A percentile compares a stretch with the other conserved stretches of the same genome.
Evolutionary conservation across 2,888 invertebrate genomes (phyloP).

Genomic region (Elegia similella): DNA sequence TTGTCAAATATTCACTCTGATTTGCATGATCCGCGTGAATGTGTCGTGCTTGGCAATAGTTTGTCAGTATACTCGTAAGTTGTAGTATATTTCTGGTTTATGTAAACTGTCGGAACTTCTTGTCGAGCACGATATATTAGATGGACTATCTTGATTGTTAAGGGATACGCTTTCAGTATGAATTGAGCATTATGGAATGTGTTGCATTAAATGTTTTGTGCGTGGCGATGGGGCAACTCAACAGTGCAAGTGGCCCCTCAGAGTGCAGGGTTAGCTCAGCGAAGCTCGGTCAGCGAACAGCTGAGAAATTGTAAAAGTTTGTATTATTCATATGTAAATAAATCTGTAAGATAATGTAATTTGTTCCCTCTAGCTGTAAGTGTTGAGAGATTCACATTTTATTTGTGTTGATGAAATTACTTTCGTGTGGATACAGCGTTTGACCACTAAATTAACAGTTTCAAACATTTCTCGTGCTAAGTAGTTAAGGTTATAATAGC

Average conservation of each 20-base stretch:
- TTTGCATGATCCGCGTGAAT: too few relatives aligned
- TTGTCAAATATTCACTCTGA: too few relatives aligned
- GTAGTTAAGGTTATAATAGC: conserved; percentile 34
- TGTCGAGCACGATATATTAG: too few relatives aligned
- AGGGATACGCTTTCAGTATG: too few relatives aligned
- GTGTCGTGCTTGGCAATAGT: too few relatives aligned
- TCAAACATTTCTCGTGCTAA: conserved; percentile 32
- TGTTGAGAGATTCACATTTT: conserved; percentile 68
- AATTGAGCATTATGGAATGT: neutral
- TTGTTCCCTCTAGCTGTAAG: conserved; percentile 58
- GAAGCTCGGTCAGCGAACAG: conserved; percentile 19
- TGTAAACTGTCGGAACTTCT: too few relatives aligned
- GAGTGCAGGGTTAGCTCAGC: conserved; percentile 24
- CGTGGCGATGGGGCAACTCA: neutral
- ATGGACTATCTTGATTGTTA: too few relatives aligned
- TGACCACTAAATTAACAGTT: conserved; percentile 27
- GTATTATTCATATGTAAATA: conserved; percentile 52
- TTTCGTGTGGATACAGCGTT: conserved; percentile 32
- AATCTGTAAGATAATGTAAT: conserved; percentile 47
- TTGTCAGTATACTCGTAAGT: too few relatives aligned
- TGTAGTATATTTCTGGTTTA: too few relatives aligned
- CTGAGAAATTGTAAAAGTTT: conserved; percentile 27
- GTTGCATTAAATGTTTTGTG: neutral
- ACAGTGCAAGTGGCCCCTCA: conserved; percentile 17
- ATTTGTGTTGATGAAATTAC: conserved; percentile 57